Base-by-base conservation (phyloP, 1,140 invertebrate genomes). In the Orius laevigatus region DNA sequence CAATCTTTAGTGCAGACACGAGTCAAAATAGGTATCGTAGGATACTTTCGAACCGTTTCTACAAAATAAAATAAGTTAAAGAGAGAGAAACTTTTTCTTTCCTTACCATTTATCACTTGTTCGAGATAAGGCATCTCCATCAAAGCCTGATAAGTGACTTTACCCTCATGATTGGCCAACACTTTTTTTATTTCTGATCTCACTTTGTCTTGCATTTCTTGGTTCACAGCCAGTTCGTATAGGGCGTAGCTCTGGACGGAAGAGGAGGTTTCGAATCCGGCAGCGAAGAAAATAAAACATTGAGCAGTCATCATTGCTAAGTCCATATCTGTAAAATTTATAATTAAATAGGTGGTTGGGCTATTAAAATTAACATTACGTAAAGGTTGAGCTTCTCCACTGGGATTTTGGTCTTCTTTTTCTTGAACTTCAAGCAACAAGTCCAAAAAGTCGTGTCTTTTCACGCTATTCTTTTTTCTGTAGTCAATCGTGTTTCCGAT, bases 241-340 rank as follows among this genome's bases (percentile, higher is more conserved):
- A 74, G 52, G 2, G 65, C 58, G 50, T 70, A 74, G 0, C 66
- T 58, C 51, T 79, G 64, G 0, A 70, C 66, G 1, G 67, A 67
- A 5, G 76, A 68, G 16, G 75, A 69, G 0, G 76, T 76, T 32
- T 82, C 79, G 54, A 72, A 80, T 25, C 74, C 75, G 18, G 71
- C 75, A n/a, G 73, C 44, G 59, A 70, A 63, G 51, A 70, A 69
- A 2, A 68, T 46, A 48, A 69, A 59, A 43, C 60, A 53, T 54
- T 70, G 65, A 16, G 64, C 62, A 6, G 62, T 51, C 19, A 69
- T 34, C 12, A 55, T 16, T 11, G 38, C 46, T 10, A 48, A 32
- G 16, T 45, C 48, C 36, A 51, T 48, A 16, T 51, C 50, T 56
- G 50, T 9, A 55, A 52, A 34, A 14, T n/a, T n/a, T n/a, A n/a